phyloP scores from a whole-genome alignment of 2,113 vertebrate genomes.

The Podilymbus podiceps region DNA sequence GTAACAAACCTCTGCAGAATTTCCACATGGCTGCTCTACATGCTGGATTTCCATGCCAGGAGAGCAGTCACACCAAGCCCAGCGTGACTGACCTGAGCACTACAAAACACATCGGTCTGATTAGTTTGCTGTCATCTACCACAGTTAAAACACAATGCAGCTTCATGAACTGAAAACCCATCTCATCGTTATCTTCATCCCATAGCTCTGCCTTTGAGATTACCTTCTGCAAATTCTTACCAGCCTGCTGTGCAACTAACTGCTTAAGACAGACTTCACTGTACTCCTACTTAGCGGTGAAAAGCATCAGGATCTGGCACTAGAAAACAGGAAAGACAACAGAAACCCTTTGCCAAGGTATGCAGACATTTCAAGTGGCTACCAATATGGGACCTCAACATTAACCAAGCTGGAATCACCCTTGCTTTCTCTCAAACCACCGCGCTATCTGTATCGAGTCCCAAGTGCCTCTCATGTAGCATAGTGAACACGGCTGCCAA shows the following conservation, averaged over 20 bases:
- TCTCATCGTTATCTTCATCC: background rate
- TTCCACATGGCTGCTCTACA: background rate
- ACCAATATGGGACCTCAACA: background rate
- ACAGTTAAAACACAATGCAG: background rate
- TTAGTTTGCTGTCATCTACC: background rate
- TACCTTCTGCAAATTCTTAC: background rate
- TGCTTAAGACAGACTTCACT: background rate
- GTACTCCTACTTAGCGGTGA: background rate
- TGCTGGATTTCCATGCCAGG: background rate
- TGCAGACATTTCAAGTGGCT: slow-evolving; percentile 37
- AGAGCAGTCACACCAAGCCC: background rate
- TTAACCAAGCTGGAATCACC: slow-evolving; percentile 2
- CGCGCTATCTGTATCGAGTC: background rate
- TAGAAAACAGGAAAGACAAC: background rate
- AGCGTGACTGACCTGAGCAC: background rate
- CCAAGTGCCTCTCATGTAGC: background rate
- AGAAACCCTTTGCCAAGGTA: background rate
- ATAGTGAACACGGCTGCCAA: background rate
- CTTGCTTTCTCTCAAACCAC: background rate
- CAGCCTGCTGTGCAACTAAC: background rate
- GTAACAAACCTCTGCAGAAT: background rate
- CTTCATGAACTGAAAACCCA: background rate
- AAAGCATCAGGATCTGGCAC: slow-evolving; percentile 11
- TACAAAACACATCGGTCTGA: background rate
- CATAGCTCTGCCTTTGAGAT: background rate